Evolutionary conservation across 2,888 invertebrate genomes (phyloP).

Genomic region (Gonocerus acuteangulatus): DNA sequence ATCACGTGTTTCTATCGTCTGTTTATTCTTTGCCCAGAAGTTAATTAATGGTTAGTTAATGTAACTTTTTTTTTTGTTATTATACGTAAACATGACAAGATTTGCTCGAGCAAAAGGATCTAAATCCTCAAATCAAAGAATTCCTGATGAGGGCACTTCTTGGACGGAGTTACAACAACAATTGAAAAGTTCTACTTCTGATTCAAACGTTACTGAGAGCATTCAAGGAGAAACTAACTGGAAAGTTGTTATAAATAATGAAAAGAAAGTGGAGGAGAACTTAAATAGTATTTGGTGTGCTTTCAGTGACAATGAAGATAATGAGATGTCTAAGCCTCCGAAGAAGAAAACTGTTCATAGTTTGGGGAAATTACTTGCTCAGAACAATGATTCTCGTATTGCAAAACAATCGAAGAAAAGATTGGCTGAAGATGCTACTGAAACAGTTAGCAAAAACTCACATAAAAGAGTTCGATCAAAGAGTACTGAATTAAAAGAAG

Average conservation of each 20-base stretch:
- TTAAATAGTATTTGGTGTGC: slow-evolving; percentile 41
- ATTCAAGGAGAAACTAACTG: slow-evolving; percentile 7
- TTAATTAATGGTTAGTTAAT: too few relatives aligned
- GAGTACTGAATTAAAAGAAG: too few relatives aligned
- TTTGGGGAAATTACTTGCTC: not conserved
- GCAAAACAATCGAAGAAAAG: too few relatives aligned
- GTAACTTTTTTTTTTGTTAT: too few relatives aligned
- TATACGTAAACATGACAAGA: slow-evolving; percentile 61
- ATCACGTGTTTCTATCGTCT: too few relatives aligned
- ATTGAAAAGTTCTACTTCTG: slow-evolving; percentile 3
- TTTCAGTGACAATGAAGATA: slow-evolving; percentile 39
- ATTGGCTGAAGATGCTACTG: too few relatives aligned
- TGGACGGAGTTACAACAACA: slow-evolving; percentile 59
- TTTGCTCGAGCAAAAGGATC: slow-evolving; percentile 68
- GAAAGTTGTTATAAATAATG: slow-evolving; percentile 18
- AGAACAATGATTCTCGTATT: not conserved
- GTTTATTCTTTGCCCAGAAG: too few relatives aligned
- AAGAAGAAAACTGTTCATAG: not conserved
- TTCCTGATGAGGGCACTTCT: slow-evolving; percentile 62
- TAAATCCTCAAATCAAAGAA: slow-evolving; percentile 62
- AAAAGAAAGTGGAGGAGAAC: slow-evolving; percentile 35
- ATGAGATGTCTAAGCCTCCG: not conserved
- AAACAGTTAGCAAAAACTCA: too few relatives aligned
- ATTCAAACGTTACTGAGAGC: not conserved
- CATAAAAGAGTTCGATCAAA: too few relatives aligned